Evolutionary conservation across 2,888 invertebrate species (phyloP), one percentile per base, ranked within the genome.

Genomic region (Volucella bombylans): DNA sequence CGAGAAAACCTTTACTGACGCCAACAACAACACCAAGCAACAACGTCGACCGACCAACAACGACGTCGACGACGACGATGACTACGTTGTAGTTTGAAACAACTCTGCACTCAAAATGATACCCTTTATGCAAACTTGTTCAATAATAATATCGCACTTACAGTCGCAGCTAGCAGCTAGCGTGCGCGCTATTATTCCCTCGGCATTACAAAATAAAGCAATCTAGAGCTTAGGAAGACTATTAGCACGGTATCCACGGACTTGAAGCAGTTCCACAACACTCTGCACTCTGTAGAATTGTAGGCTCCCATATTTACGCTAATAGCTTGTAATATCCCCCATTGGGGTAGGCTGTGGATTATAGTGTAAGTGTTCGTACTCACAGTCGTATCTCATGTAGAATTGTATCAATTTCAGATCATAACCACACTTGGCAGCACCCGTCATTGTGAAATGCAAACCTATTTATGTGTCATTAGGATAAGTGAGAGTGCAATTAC

Each of bases 351-450:
- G 31, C 31, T 6, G 31, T 31, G 31, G 4, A 31, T 31, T 31
- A 31, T 31, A 31, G 6, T 31, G 31, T 31, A 31, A 31, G 31
- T 31, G 80, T 72, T 65, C 59, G 45, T 4, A 52, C 54, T 14
- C 31, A 47, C 14, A 31, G 8, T 61, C 39, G 65, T 62, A 79
- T 67, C 65, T 61, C 65, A 71, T 67, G 65, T 57, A 59, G 57
- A 83, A 74, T 83, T 79, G 79, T 83, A 83, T 83, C 83, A 83
- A 80, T 83, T 83, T 80, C 71, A 80, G 65, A 83, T 83, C 83
- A 83, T 83, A 83, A 83, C 79, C 74, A 74, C 73, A 83, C 74
- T 74, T 74, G 68, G 79, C 73, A 73, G 73, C 68, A 64, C 71
- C 45, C 54, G 49, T 65, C 59, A 61, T 39, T 23, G 72, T 57